Evolutionary conservation across 2,888 invertebrate species (phyloP).

Genomic region (Gryllus longicercus): DNA sequence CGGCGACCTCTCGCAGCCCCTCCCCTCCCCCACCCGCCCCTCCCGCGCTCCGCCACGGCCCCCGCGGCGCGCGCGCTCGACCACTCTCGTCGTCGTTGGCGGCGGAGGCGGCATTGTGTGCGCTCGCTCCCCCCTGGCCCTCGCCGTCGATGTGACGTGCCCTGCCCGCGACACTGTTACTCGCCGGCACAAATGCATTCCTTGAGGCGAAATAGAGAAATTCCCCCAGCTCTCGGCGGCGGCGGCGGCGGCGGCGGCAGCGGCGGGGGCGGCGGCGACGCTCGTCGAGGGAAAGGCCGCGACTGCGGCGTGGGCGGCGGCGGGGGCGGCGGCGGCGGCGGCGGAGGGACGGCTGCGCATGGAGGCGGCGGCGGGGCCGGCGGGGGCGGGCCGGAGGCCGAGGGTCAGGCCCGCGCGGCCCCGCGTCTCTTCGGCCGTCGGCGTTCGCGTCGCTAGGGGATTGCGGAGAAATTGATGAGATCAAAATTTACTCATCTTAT

Average conservation of each 20-base stretch:
- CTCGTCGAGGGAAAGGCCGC: background rate
- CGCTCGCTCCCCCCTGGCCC: background rate
- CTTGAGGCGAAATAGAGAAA: slow-evolving; percentile 1
- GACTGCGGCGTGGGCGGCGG: background rate
- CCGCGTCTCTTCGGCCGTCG: background rate
- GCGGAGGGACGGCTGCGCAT: background rate
- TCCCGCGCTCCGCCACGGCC: background rate
- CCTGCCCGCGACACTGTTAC: background rate
- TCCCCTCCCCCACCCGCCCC: background rate
- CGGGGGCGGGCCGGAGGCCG: too few species aligned
- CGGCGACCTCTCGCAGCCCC: background rate
- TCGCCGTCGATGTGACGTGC: slow-evolving; percentile 1
- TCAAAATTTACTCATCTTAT: slow-evolving; percentile 17
- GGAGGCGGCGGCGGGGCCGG: background rate
- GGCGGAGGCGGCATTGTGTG: background rate
- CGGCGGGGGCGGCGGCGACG: background rate
- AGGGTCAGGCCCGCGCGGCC: too few species aligned
- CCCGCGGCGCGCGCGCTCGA: background rate
- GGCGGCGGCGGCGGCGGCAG: background rate
- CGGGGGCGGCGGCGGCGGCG: too few species aligned
- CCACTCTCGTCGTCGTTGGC: background rate
- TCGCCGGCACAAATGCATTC: slow-evolving; percentile 9
- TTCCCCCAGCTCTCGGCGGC: background rate
- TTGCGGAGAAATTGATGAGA: slow-evolving; percentile 7
- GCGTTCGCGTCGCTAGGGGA: background rate